Evolutionary conservation across 2,113 vertebrate species (phyloP).

Genomic region (Hypanus sabinus): DNA sequence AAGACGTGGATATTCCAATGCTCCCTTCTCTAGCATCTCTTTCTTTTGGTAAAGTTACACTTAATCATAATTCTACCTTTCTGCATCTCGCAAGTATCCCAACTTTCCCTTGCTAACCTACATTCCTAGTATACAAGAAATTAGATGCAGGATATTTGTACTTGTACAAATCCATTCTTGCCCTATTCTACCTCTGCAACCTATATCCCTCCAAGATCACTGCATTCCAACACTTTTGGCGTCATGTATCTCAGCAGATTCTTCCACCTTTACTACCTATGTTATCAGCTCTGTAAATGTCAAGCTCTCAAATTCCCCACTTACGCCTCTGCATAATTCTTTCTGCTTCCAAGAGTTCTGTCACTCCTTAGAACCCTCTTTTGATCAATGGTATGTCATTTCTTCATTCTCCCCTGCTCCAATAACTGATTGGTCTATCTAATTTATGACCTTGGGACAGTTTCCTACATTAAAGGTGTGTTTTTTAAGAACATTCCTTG

Average conservation of each 20-base stretch:
- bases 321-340: neutral
- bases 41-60: neutral
- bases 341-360: too few relatives aligned
- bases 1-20: neutral
- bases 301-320: neutral
- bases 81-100: neutral
- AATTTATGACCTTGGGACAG: neutral
- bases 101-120: neutral
- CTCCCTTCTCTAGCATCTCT: neutral
- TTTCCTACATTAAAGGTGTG: neutral
- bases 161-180: neutral
- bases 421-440: too few relatives aligned
- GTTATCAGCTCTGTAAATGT: neutral
- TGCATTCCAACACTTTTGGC: neutral
- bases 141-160: neutral
- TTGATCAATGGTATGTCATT: too few relatives aligned
- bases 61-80: neutral
- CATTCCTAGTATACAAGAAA: neutral
- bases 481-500: neutral
- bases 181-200: neutral
- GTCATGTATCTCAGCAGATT: neutral
- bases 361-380: too few relatives aligned
- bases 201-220: neutral
- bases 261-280: neutral
- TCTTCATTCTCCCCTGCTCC: too few relatives aligned